Conservation (phyloP, 2,888 invertebrate genomes). For the Drosophila infuscata region DNA sequence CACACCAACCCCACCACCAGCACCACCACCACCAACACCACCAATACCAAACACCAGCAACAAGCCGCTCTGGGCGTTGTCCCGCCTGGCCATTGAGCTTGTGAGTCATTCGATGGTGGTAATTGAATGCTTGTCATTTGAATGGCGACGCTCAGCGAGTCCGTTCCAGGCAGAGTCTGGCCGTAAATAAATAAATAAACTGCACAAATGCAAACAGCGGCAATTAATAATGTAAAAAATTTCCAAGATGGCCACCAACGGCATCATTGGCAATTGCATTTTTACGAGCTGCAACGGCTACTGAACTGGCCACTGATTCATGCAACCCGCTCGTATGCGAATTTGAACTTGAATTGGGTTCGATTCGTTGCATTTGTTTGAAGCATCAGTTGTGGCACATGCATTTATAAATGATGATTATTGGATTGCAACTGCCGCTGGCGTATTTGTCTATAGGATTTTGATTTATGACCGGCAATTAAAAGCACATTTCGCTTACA, state of each 20-base stretch:
- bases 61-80: constrained; percentile 5
- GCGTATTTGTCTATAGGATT: constrained; percentile 13
- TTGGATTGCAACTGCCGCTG: constrained; percentile 43
- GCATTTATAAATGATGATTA: constrained; percentile 62
- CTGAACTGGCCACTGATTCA: constrained; percentile 65
- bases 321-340: constrained; percentile 47
- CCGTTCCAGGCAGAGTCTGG: constrained; percentile 27
- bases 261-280: constrained; percentile 61
- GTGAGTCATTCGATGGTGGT: constrained; percentile 67
- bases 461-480: constrained; percentile 82
- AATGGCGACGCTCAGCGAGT: constrained; percentile 56
- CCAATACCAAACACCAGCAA: neutral
- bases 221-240: constrained; percentile 68
- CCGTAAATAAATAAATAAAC: constrained; percentile 57
- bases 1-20: constrained; percentile 23
- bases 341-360: constrained; percentile 33
- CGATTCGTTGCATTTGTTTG: constrained; percentile 43
- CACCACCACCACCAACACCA: constrained; percentile 12
- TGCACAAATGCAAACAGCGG: constrained; percentile 52
- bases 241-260: constrained; percentile 66
- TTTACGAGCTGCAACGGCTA: constrained; percentile 62
- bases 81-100: constrained; percentile 6
- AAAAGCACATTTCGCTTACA: constrained; percentile 72
- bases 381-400: constrained; percentile 48
- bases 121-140: constrained; percentile 76